A percentile compares a stretch with the other conserved stretches of the same genome.
Evolutionary conservation across 2,888 invertebrate genomes (phyloP).

Genomic region (Heterodera filipjevi): DNA sequence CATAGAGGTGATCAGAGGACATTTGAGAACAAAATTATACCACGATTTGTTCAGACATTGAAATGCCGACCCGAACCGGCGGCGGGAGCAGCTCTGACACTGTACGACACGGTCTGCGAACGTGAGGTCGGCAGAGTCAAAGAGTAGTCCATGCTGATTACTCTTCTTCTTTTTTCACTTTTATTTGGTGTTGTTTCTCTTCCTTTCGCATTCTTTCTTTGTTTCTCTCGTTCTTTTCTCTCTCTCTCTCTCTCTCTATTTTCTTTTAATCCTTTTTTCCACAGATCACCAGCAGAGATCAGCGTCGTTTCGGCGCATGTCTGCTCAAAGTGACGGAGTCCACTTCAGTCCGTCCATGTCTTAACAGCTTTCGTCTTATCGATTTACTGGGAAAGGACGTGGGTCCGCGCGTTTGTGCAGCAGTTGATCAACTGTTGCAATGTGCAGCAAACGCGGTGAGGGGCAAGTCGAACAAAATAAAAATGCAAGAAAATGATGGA

Average conservation of each 20-base stretch:
- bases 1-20: conserved; percentile 29
- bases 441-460: conserved; percentile 42
- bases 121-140: conserved; percentile 7
- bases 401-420: conserved; percentile 50
- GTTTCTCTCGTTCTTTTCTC: background rate
- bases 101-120: conserved; percentile 46
- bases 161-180: background rate
- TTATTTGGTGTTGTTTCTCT: background rate
- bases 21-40: background rate
- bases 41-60: background rate
- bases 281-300: conserved; percentile 33
- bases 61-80: conserved; percentile 27
- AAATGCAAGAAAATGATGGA: background rate
- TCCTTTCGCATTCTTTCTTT: background rate
- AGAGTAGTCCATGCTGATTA: background rate
- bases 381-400: conserved; percentile 48
- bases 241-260: background rate
- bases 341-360: conserved; percentile 49
- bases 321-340: conserved; percentile 47
- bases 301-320: conserved; percentile 37
- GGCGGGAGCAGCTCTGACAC: conserved; percentile 24
- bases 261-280: background rate
- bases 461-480: background rate
- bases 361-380: conserved; percentile 47
- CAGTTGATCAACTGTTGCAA: conserved; percentile 48